Evolutionary conservation across 2,888 invertebrate species (phyloP), one percentile per base, ranked within the genome.

Genomic region (Drosophila niveifrons): DNA sequence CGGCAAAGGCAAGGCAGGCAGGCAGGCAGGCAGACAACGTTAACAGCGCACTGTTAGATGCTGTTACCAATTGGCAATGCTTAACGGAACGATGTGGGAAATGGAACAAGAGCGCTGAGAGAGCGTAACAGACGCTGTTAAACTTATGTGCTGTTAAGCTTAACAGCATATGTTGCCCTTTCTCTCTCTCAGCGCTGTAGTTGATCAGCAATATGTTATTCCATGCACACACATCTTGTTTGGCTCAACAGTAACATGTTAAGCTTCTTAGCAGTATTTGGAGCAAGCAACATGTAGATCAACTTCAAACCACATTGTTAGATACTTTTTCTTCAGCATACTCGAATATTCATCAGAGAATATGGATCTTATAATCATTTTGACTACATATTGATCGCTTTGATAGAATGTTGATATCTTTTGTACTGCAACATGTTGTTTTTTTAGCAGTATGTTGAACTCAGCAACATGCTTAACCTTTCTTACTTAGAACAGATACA

Each of bases 31-130:
- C 50, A 62, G 34, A 23, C 46, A 55, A 55, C 2, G 50, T 28
- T 62, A 72, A 76, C 77, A 76, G 64, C 2, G 23, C 9, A 1
- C n/a, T 61, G 76, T 65, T 59, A 69, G 28, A 1, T 44, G 46
- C 39, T 67, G 15, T 13, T 51, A 18, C 58, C 65, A 69, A 65
- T 74, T 65, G 64, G 34, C 28, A 52, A 44, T 34, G 13, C 7
- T 8, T 15, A 8, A 15, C 10, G 9, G 11, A 23, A 23, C 28
- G 17, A 29, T 39, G 28, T 62, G 56, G 34, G 7, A 63, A 28
- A 46, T 13, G 36, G 31, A 66, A 72, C 36, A 61, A 39, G 34
- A 51, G 39, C 39, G 6, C 39, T 36, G 36, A 31, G 56, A 17
- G 53, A 7, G 48, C 28, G 11, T 3, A 34, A 10, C 34, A 10